phyloP scores from a whole-genome alignment of 2,888 invertebrate genomes.

The Anagyrus pseudococci region DNA sequence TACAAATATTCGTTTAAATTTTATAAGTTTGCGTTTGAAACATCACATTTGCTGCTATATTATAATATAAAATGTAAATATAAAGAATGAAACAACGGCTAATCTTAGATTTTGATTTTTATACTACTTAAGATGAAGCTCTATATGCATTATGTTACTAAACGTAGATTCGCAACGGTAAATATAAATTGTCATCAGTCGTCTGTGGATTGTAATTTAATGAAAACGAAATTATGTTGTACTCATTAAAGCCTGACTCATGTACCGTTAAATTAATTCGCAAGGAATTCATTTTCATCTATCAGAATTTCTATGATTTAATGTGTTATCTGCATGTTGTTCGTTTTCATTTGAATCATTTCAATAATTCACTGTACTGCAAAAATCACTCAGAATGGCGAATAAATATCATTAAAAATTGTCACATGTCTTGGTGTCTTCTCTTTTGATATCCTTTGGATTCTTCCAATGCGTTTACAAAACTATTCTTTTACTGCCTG shows the following conservation, averaged over 20 bases:
- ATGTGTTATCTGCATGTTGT: background rate
- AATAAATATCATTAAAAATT: constrained; percentile 1
- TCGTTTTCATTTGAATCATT: background rate
- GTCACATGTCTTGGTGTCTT: background rate
- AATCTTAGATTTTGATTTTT: constrained; percentile 18
- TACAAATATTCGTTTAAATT: constrained; percentile 16
- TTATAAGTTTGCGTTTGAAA: constrained; percentile 4
- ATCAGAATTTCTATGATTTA: background rate
- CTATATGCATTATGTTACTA: constrained; percentile 25
- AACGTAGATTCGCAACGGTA: constrained; percentile 12
- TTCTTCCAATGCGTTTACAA: background rate
- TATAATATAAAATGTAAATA: constrained; percentile 26
- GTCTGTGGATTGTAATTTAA: constrained; percentile 20
- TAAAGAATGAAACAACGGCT: constrained; percentile 2
- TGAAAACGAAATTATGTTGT: constrained; percentile 3
- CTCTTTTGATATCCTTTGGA: background rate
- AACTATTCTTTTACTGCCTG: too few species aligned
- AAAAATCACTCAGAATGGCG: constrained; percentile 2
- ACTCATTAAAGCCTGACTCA: background rate
- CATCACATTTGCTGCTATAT: constrained; percentile 15
- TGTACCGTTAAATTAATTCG: background rate
- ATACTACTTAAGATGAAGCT: constrained; percentile 11
- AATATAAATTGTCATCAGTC: constrained; percentile 20
- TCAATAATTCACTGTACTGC: constrained; percentile 1
- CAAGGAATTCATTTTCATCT: background rate